phyloP scores from a whole-genome alignment of 1,140 invertebrate species.

The Lerema accius region DNA sequence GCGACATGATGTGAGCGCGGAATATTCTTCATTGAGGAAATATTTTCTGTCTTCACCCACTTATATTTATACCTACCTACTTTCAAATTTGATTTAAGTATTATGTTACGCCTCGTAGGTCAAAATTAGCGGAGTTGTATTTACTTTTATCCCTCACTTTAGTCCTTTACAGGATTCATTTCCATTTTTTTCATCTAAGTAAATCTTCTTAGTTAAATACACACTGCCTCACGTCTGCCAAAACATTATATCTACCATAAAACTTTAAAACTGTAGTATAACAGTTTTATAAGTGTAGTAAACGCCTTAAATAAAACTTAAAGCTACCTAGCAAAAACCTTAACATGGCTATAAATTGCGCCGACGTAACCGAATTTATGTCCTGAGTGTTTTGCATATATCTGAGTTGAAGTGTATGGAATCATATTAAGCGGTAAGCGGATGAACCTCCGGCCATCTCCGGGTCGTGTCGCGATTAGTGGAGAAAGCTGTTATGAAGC shows the following conservation, averaged over 20 bases:
- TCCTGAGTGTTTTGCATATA: conserved; percentile 52
- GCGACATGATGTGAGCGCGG: conserved; percentile 28
- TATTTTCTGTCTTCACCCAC: conserved; percentile 5
- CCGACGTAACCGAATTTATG: conserved; percentile 29
- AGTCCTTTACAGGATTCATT: too few species aligned
- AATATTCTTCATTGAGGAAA: conserved; percentile 21
- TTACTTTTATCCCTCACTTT: too few species aligned
- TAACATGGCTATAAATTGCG: conserved; percentile 13
- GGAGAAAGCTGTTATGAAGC: conserved; percentile 52
- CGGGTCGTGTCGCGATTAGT: conserved; percentile 54
- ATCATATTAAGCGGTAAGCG: conserved; percentile 62
- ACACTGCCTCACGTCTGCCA: too few species aligned
- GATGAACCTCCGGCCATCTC: conserved; percentile 42
- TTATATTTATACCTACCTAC: too few species aligned
- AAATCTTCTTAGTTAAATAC: too few species aligned
- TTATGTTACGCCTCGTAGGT: too few species aligned
- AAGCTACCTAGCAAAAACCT: neutral
- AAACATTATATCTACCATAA: too few species aligned
- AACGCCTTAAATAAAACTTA: conserved; percentile 1
- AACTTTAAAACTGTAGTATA: too few species aligned
- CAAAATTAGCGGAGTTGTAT: too few species aligned
- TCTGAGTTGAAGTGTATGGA: conserved; percentile 47
- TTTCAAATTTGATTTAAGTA: too few species aligned
- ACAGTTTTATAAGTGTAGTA: too few species aligned
- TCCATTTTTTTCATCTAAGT: too few species aligned